Conservation (phyloP, 2,797 vertebrate genomes). For the Muscicapa comitata region DNA sequence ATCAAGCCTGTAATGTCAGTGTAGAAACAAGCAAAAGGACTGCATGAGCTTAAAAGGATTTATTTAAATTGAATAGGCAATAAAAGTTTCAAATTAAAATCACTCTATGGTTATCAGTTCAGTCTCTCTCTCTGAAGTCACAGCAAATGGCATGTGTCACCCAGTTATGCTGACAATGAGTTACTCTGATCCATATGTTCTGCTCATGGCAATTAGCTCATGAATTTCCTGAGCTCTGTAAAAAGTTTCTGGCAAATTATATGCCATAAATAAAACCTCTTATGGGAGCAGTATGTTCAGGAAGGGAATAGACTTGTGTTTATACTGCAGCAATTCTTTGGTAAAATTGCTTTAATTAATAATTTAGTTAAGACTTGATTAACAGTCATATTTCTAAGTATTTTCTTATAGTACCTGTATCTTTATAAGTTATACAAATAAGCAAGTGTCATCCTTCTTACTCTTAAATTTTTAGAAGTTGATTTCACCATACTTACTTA, state of each 20-base stretch:
- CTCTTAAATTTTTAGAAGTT: neutral
- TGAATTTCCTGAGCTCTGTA: neutral
- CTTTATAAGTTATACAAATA: neutral
- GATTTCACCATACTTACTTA: neutral
- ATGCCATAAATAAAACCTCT: neutral
- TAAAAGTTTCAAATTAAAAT: neutral
- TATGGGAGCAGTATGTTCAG: neutral
- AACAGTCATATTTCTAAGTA: neutral
- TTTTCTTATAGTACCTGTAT: neutral
- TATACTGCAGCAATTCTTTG: neutral
- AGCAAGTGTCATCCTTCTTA: neutral
- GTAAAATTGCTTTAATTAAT: neutral
- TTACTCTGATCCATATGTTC: neutral
- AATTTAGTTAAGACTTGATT: neutral
- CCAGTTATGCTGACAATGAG: rapidly evolving
- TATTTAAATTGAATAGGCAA: neutral
- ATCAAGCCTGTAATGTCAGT: neutral
- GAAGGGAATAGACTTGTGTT: neutral
- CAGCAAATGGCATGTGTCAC: neutral
- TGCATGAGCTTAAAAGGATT: neutral
- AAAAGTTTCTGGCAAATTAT: neutral
- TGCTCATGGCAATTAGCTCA: neutral
- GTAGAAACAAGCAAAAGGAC: neutral
- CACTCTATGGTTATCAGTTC: neutral
- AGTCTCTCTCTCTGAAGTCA: neutral